Evolutionary conservation across 2,888 invertebrate species (phyloP).

Genomic region (Acleris laterana): DNA sequence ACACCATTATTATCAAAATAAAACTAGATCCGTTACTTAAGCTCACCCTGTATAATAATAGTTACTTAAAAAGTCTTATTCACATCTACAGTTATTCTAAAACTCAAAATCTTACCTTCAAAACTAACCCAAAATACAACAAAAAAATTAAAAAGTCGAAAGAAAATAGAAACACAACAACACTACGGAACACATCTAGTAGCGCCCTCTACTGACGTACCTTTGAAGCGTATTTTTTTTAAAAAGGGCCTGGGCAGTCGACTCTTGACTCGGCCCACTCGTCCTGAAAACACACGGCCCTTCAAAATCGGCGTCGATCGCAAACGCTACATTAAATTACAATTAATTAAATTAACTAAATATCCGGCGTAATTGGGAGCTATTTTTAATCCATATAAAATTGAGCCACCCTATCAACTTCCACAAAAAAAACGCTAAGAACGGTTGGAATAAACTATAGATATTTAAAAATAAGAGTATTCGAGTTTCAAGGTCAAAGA

Average conservation of each 20-base stretch:
- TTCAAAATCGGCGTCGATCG: slow-evolving; percentile 1
- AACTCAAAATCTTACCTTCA: background rate
- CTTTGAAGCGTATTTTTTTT: slow-evolving; percentile 78
- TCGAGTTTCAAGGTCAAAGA: too few species aligned
- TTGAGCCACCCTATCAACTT: too few species aligned
- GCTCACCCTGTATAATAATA: too few species aligned
- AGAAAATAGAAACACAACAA: slow-evolving; percentile 32
- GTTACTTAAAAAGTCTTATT: too few species aligned
- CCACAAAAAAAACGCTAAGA: background rate
- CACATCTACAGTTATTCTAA: background rate
- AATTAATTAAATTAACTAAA: too few species aligned
- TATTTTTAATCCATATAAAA: too few species aligned
- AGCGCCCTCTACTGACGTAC: slow-evolving; percentile 74
- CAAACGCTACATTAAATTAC: too few species aligned
- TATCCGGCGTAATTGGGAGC: too few species aligned
- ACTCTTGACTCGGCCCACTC: slow-evolving; percentile 67
- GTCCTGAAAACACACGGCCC: slow-evolving; percentile 65
- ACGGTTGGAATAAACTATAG: too few species aligned
- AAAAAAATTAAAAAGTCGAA: background rate
- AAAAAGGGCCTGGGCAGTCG: slow-evolving; percentile 69
- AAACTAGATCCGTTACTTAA: too few species aligned
- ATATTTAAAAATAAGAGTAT: too few species aligned
- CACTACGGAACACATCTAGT: slow-evolving; percentile 37
- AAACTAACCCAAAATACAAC: background rate
- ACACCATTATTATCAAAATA: too few species aligned